Base-by-base conservation (phyloP, 2,797 vertebrate genomes). In the Myotis vivesi region DNA sequence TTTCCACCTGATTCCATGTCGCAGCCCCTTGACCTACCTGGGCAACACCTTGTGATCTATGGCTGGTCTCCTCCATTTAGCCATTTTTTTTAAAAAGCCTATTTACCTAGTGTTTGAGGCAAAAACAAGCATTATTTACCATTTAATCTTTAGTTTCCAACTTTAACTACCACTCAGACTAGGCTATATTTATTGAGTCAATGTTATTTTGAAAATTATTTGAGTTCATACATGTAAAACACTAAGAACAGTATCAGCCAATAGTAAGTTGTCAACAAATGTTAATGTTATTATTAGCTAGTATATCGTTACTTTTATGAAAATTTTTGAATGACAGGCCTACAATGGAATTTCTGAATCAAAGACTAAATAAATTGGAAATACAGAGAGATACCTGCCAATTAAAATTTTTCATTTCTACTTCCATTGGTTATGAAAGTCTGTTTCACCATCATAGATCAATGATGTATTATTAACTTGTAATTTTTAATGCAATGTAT, bases 311-410 rank as follows among this genome's bases (percentile, higher is more conserved):
- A 16, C 30, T 75, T 92, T n/a, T 69, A 28, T 59, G n/a, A 77
- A 76, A 82, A 71, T 71, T 87, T 93, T 44, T 82, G 62, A 95
- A 53, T 55, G 83, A 86, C 11, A 75, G 33, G n/a, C 30, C 75
- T 85, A 85, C 62, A 38, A 49, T 69, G 28, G 22, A 81, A 77
- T 76, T 86, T 36, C 36, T 94, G 22, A 83, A 62, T 57, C 25
- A 51, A 89, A 87, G 11, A n/a, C n/a, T 22, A 79, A 11, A 59
- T 77, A 82, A 51, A 51, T 82, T 71, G 77, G 46, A 90, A 90
- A 51, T 41, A 69, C 0, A 81, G 3, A 80, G 4, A 80, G 28
- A 38, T 64, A 51, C 8, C 7, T 41, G 30, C 19, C 6, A 82
- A 25, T 55, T 57, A 76, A 53, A 7, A 59, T 36, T 77, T 76